phyloP scores from a whole-genome alignment of 1,140 invertebrate species.

The Aleiodes sp. region DNA sequence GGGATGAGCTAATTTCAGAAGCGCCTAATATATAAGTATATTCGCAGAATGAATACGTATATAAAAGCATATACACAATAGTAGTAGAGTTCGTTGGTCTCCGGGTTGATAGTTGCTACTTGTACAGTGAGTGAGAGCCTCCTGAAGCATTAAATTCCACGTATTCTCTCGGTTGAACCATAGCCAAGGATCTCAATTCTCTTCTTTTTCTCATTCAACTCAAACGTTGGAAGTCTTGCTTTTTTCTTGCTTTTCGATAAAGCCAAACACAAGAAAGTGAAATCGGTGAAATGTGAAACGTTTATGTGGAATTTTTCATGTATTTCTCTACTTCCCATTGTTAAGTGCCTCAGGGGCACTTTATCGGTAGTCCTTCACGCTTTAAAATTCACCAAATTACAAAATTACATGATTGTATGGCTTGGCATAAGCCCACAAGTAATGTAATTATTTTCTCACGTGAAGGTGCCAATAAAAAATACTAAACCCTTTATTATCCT shows the following conservation, averaged over 20 bases:
- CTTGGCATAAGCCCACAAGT: conserved; percentile 38
- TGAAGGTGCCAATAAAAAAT: conserved; percentile 43
- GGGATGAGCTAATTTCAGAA: conserved; percentile 23
- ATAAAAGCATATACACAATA: background rate
- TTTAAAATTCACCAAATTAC: conserved; percentile 53
- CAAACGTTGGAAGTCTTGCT: background rate
- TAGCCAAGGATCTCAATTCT: conserved; percentile 25
- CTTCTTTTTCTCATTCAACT: background rate
- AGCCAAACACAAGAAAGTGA: background rate
- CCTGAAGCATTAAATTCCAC: background rate
- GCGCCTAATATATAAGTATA: background rate
- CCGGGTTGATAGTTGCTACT: background rate
- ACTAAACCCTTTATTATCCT: conserved; percentile 41
- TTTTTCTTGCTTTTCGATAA: background rate
- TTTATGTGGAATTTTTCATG: background rate
- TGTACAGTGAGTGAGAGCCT: background rate
- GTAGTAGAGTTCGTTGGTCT: conserved; percentile 1
- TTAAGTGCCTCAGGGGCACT: background rate
- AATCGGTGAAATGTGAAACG: background rate
- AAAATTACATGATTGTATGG: conserved; percentile 55
- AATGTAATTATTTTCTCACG: conserved; percentile 48
- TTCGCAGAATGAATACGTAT: background rate
- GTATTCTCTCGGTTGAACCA: background rate
- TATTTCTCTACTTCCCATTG: background rate
- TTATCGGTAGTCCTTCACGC: conserved; percentile 30